Conservation (phyloP, 2,888 invertebrate genomes). For the Lucinisca nassula region DNA sequence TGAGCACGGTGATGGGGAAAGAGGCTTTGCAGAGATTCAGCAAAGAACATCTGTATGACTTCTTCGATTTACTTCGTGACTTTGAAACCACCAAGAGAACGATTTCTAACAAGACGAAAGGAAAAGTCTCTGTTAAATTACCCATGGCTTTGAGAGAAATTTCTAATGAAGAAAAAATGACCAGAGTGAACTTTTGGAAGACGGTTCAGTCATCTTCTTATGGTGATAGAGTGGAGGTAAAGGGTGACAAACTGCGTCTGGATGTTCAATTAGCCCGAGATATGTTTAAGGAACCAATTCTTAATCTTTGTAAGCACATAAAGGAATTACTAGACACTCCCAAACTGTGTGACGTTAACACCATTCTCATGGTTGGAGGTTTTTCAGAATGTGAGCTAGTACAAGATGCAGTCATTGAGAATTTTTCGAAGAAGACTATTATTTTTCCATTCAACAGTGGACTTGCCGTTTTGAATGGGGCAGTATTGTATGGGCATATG, state of each 20-base stretch:
- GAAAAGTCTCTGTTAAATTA: constrained; percentile 39
- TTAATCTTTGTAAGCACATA: constrained; percentile 30
- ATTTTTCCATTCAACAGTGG: constrained; percentile 66
- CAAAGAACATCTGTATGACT: constrained; percentile 39
- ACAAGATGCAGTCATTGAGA: constrained; percentile 24
- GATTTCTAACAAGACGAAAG: constrained; percentile 24
- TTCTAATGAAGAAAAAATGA: constrained; percentile 23
- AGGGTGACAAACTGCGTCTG: constrained; percentile 41
- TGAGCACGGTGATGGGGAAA: constrained; percentile 45
- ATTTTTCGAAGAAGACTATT: not conserved
- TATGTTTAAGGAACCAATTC: constrained; percentile 39
- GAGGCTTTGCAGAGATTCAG: constrained; percentile 47
- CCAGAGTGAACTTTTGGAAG: constrained; percentile 10
- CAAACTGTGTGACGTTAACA: constrained; percentile 15
- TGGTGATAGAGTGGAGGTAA: constrained; percentile 28
- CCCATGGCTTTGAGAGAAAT: constrained; percentile 31
- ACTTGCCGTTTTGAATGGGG: constrained; percentile 66
- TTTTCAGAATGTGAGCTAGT: constrained; percentile 53
- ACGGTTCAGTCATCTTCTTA: constrained; percentile 25
- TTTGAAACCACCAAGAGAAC: constrained; percentile 63
- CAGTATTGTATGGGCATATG: constrained; percentile 67
- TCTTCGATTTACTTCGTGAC: constrained; percentile 54
- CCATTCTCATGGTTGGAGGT: constrained; percentile 44
- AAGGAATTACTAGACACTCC: constrained; percentile 16
- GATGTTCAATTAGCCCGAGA: constrained; percentile 8